Base-by-base conservation (phyloP, 2,888 invertebrate genomes). In the Vandiemenella viatica region DNA sequence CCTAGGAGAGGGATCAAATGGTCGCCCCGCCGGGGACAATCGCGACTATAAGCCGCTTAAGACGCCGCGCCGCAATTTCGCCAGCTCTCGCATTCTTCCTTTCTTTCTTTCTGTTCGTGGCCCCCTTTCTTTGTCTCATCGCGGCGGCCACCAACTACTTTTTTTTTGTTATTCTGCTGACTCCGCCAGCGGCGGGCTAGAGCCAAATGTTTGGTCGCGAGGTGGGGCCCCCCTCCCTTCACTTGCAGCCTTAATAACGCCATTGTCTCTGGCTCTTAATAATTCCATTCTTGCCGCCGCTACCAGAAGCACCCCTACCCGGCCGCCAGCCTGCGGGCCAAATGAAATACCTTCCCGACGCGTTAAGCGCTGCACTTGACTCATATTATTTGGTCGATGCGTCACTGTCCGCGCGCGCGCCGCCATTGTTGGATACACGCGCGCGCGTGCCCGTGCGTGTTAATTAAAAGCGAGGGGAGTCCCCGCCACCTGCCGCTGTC, bases 371-470 rank as follows among this genome's bases (percentile, higher is more conserved):
- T 46, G 49, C 49, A 52, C 51, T 49, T 49, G 51, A 46, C 40
- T 52, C 50, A 50, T 50, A 48, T 48, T 41, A 48, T 48, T 48
- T 48, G 50, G 48, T 18, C 41, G 37, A 48, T 48, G 44, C 43
- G 48, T 43, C 48, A 43, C 23, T 43, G 44, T 48, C 48, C 38
- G 20, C 48, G 32, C 18, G 37, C 10, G 13, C 41, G 20, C 40
- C 41, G 26, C 46, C 40, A 19, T 45, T 32, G 32, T 32, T 13
- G 20, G 18, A 19, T 19, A 19, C 42, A 21, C 16, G 32, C 5
- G 32, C 40, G 40, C 16, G 40, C 32, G 32, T 32, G n/a, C n/a
- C n/a, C n/a, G n/a, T n/a, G n/a, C 32, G 32, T 13, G 3, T 32
- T 32, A 32, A 32, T 32, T 32, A 32, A 32, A 32, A 32, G 3